phyloP scores from a whole-genome alignment of 2,113 vertebrate genomes.

The Electrona antarctica region DNA sequence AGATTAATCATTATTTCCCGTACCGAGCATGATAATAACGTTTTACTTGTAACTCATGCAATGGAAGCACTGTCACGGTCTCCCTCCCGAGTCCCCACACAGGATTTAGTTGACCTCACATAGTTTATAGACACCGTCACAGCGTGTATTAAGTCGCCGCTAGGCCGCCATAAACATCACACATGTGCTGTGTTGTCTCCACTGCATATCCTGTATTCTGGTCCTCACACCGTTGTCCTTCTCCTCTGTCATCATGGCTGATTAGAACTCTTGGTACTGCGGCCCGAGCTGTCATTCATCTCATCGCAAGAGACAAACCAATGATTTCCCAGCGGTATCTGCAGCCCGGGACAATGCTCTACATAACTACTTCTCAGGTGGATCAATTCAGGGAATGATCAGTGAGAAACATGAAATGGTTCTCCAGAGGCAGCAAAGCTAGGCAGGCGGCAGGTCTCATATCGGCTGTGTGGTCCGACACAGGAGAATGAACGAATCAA shows the following conservation, averaged over 20 bases:
- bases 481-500: too few relatives aligned
- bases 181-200: slow-evolving; percentile 2
- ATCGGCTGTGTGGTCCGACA: too few relatives aligned
- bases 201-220: slow-evolving; percentile 41
- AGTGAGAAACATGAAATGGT: slow-evolving; percentile 45
- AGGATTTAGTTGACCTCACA: slow-evolving; percentile 26
- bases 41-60: neutral
- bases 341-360: slow-evolving; percentile 56
- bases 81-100: neutral
- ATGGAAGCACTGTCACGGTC: slow-evolving; percentile 5
- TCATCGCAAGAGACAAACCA: slow-evolving; percentile 62
- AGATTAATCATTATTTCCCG: slow-evolving; percentile 29
- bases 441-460: too few relatives aligned
- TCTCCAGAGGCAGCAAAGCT: slow-evolving; percentile 24
- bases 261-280: slow-evolving; percentile 64
- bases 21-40: slow-evolving; percentile 43
- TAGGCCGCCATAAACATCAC: slow-evolving; percentile 42
- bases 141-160: slow-evolving; percentile 28
- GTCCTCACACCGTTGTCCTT: slow-evolving; percentile 24
- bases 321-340: slow-evolving; percentile 72
- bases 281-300: slow-evolving; percentile 64
- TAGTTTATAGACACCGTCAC: slow-evolving; percentile 20
- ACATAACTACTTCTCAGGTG: slow-evolving; percentile 64
- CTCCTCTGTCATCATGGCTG: slow-evolving; percentile 57
- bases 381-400: slow-evolving; percentile 57